Base-by-base conservation (phyloP, 2,113 vertebrate species). In the Mionectes macconnelli region DNA sequence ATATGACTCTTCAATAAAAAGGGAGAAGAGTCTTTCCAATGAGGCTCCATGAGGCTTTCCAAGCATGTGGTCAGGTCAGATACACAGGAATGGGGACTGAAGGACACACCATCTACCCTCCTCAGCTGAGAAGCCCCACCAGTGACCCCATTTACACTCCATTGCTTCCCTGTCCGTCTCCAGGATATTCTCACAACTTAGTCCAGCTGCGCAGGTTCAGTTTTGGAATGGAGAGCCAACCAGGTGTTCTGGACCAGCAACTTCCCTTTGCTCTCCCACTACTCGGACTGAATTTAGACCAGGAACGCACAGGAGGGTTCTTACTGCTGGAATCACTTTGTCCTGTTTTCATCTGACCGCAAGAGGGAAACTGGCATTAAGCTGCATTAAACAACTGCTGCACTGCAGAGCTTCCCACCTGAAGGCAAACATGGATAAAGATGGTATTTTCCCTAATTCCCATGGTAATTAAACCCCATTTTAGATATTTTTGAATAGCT, bases 1-100 rank as follows among this genome's bases (percentile, higher is more conserved):
- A 23, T 13, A 22, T 0, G 1, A 27, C 23, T 53, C 3, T 27
- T 22, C 9, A 35, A 8, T 16, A 4, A 45, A 62, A 60, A 56
- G 22, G 31, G 31, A 80, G 30, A 6, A 80, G 19, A 30, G 21
- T 28, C 15, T 47, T 52, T n/a, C 35, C 45, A 66, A 70, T 1
- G 8, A 78, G 21, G 45, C 18, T 53, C 59, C 4, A 3, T 0
- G 3, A 89, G 76, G 31, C n/a, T 64, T 27, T 27, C 37, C 4
- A 2, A 84, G 31, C 8, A 39, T 1, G 3, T 8, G 37, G 50
- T 31, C 74, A 56, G 16, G 14, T 45, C 23, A 62, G 55, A 86
- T 7, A 31, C 50, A 5, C 24, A 42, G 53, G 35, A 40, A 42
- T 0, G 9, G 17, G 56, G 23, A 12, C 39, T 35, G 52, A 52